Evolutionary conservation across 2,888 invertebrate genomes (phyloP), one percentile per base, ranked within the genome.

Genomic region (Stenoptilia bipunctidactyla): DNA sequence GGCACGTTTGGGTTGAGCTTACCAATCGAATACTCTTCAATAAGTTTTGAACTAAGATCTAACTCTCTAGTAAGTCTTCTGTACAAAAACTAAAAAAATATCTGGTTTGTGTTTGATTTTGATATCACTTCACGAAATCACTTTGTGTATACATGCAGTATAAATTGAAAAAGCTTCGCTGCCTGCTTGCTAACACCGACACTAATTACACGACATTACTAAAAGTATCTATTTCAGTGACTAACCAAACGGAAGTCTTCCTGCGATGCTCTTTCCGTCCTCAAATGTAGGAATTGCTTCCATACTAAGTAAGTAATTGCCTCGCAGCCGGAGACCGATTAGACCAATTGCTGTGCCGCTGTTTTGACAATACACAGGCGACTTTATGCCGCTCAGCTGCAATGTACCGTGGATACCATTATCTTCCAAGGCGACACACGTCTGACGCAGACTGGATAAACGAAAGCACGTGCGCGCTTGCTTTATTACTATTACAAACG

Each of bases 241-340:
- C 63, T 63, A 58, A 70, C 73, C 73, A 72, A 77, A 75, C 68
- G 82, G 79, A 77, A 80, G 75, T 73, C 69, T 82, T 79, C 75
- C 76, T 79, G 74, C 66, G 61, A 65, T 59, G 63, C 73, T 57
- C 61, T 76, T 77, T 82, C 80, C 80, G 80, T 74, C 74, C 71
- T 75, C 76, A 79, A 79, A 82, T 79, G 77, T 75, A 74, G 71
- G 80, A 82, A 82, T 79, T 77, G 73, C 76, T 80, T 77, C 77
- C 79, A 82, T 66, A 70, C 75, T 75, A 79, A 82, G 64, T 82
- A 74, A 75, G 70, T 82, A 82, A 83, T 82, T 82, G 82, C 61
- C 69, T 68, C 73, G 58, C 77, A 75, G 80, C 69, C 73, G 76
- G 75, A 65, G 63, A 57, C 68, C 73, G 68, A 82, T 82, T 82